Evolutionary conservation across 2,113 vertebrate genomes (phyloP), one percentile per base, ranked within the genome.

Genomic region (Poeciliopsis turrubarensis): DNA sequence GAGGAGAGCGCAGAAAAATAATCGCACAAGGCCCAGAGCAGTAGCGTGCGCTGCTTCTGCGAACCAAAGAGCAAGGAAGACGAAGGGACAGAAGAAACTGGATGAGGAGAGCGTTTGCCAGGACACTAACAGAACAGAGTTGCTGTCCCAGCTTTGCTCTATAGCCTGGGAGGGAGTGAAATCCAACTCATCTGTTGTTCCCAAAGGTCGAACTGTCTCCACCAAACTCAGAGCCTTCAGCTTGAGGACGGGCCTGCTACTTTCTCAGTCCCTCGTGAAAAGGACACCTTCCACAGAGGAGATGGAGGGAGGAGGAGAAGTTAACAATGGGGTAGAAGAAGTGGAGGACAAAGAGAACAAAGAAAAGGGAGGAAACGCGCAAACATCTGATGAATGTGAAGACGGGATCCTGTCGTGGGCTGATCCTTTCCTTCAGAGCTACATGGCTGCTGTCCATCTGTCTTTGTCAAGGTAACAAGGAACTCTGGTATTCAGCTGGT

Each of bases 161-260:
- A n/a, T 94, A 65, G 97, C 97, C 2, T 98, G 96, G 96, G 87
- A 90, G 26, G 91, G 94, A 1, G 92, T 96, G 54, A 96, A 95
- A 78, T 76, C 79, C 1, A 94, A 95, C 31, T 91, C 78, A 8
- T 92, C 92, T 0, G 72, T 84, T 29, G 62, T 96, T 51, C 75
- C 65, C 13, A 83, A 78, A 1, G 68, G 72, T 39, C 77, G 67
- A 12, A 41, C 89, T 41, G 66, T 88, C 3, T 90, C 93, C 0
- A 61, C 10, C 0, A 89, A 92, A 61, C 74, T 92, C 37, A 91
- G 89, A 79, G 92, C 88, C 3, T 95, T 96, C 70, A 95, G 94
- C 6, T 80, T 95, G 39, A 91, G 80, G 64, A 72, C 67, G 0
- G 93, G 95, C 3, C 82, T 98, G 8, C 81, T 93, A 4, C 15